Conservation (phyloP, 2,113 vertebrate species). For the Scomber scombrus region DNA sequence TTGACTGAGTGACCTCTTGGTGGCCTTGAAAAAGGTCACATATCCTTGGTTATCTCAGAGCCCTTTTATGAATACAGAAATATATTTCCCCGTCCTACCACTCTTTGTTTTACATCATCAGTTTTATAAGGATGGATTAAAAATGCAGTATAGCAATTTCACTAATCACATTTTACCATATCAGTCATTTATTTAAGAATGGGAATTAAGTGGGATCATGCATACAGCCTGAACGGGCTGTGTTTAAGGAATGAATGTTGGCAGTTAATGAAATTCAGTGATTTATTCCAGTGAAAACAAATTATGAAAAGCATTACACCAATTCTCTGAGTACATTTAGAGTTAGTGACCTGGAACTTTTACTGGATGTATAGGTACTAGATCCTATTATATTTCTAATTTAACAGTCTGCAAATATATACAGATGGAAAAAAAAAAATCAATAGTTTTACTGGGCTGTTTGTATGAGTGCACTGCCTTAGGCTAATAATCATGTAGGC, state of each 20-base stretch:
- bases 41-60: conserved; percentile 23
- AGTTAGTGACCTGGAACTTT: conserved; percentile 29
- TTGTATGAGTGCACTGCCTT: conserved; percentile 37
- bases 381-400: conserved; percentile 48
- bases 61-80: conserved; percentile 18
- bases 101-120: conserved; percentile 28
- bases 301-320: conserved; percentile 42
- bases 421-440: conserved; percentile 13
- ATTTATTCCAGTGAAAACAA: conserved; percentile 48
- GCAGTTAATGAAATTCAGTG: conserved; percentile 53
- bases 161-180: conserved; percentile 63
- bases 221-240: conserved; percentile 27
- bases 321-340: conserved; percentile 37
- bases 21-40: conserved; percentile 46
- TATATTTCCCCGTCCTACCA: conserved; percentile 22
- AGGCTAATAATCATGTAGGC: conserved; percentile 35
- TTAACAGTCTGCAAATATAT: conserved; percentile 38
- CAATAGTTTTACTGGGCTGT: conserved; percentile 20
- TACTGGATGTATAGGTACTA: conserved; percentile 15
- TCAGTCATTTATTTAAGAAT: conserved; percentile 59
- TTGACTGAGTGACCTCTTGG: conserved; percentile 50
- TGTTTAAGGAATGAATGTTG: conserved; percentile 37
- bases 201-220: conserved; percentile 49
- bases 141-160: conserved; percentile 49
- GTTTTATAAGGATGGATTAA: conserved; percentile 48